These are phyloP conservation scores for Tholera decimalis DNA, from an alignment of 2,888 invertebrate genomes.

Conservation along the genomic window DNA sequence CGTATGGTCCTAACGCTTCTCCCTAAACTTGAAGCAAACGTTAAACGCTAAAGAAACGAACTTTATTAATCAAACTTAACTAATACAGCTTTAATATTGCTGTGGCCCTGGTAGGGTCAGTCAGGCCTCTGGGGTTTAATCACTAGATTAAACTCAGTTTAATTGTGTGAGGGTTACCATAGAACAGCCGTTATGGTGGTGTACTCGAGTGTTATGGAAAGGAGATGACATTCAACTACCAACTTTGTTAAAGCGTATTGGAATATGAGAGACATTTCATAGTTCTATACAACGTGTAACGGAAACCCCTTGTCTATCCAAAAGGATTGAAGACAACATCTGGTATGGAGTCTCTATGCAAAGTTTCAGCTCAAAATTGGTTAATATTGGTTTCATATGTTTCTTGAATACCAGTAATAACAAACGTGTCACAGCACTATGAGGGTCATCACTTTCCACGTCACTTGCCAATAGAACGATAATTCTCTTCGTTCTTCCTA, in stretches of 20 bases:
- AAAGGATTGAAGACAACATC: no score
- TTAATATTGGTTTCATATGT: no score
- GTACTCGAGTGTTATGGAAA: slow-evolving; percentile 17
- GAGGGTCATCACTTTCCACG: no score
- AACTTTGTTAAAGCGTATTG: not conserved
- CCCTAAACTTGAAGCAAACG: slow-evolving; percentile 55
- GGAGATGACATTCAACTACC: not conserved
- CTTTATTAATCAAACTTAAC: slow-evolving; percentile 68
- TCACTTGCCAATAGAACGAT: no score
- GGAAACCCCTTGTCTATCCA: no score
- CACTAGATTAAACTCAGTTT: slow-evolving; percentile 56
- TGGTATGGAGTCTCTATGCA: no score
- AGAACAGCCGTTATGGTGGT: slow-evolving; percentile 33
- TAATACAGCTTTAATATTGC: slow-evolving; percentile 64
- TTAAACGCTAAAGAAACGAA: slow-evolving; percentile 62
- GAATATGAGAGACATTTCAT: no score
- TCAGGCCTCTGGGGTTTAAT: slow-evolving; percentile 44
- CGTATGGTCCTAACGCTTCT: slow-evolving; percentile 49
- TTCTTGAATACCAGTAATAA: no score
- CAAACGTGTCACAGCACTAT: no score
- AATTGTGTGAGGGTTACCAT: slow-evolving; percentile 52
- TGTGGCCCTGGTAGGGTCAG: slow-evolving; percentile 54
- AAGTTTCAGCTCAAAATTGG: no score
- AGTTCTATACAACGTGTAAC: no score
- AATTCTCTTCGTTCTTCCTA: no score